phyloP scores from a whole-genome alignment of 2,113 vertebrate genomes.

The Hepsetus odoe region DNA sequence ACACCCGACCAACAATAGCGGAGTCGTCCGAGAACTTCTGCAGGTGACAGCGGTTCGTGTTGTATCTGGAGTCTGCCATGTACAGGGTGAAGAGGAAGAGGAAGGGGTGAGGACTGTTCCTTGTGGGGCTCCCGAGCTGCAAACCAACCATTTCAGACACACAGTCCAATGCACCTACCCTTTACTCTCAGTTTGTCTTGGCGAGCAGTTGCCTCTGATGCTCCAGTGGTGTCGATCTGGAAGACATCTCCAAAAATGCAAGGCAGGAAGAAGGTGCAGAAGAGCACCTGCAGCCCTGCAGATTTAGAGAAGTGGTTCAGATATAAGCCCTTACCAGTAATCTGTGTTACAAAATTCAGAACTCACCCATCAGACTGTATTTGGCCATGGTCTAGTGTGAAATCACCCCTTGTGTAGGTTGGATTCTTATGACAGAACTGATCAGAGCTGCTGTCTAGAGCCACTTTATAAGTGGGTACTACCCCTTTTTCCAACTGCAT shows the following conservation, averaged over 20 bases:
- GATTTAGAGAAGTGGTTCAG: neutral
- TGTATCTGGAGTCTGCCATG: too few relatives aligned
- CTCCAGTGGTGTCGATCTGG: conserved; percentile 63
- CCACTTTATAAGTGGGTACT: too few relatives aligned
- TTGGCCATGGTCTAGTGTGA: neutral
- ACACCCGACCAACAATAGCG: too few relatives aligned
- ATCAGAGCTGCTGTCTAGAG: too few relatives aligned
- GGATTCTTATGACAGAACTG: neutral
- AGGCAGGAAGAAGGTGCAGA: neutral
- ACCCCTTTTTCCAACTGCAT: too few relatives aligned
- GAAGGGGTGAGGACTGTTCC: too few relatives aligned
- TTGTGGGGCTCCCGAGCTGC: neutral
- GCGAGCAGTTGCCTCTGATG: conserved; percentile 65
- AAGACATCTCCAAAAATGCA: conserved; percentile 71
- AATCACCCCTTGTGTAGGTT: neutral
- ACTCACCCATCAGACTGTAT: conserved; percentile 55
- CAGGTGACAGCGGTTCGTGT: too few relatives aligned
- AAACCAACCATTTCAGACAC: too few relatives aligned
- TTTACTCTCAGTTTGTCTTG: conserved; percentile 55
- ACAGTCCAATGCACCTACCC: conserved; percentile 65
- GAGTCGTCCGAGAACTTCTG: too few relatives aligned
- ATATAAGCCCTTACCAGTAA: neutral
- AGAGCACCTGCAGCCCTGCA: neutral
- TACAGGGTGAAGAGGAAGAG: too few relatives aligned
- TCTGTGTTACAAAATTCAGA: neutral